Conservation (phyloP, 2,888 invertebrate genomes). For the Synanthedon myopaeformis region DNA sequence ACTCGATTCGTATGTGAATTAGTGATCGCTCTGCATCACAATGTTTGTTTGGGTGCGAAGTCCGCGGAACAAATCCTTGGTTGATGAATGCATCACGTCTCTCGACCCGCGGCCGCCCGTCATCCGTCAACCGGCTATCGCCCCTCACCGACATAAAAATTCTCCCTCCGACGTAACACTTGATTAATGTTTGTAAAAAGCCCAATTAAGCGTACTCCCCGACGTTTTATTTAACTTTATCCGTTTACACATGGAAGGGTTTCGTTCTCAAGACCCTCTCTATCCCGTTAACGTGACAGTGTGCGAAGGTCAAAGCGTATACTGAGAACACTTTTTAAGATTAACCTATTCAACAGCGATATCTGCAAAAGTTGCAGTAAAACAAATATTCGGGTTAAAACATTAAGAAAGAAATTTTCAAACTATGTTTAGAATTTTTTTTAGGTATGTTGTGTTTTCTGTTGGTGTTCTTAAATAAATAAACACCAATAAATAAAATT, state of each 20-base stretch:
- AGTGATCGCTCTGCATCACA: no score
- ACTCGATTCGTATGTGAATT: no score
- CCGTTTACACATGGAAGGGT: conserved; percentile 23
- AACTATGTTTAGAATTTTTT: no score
- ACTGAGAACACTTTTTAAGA: no score
- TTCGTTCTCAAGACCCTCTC: conserved; percentile 10
- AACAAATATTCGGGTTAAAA: no score
- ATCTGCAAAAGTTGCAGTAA: no score
- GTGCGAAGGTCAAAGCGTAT: conserved; percentile 9
- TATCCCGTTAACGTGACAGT: conserved; percentile 18
- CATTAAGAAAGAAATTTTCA: no score
- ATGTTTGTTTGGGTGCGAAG: not conserved
- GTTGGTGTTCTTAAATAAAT: no score
- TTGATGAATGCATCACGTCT: conserved; percentile 43
- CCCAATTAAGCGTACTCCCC: conserved; percentile 58
- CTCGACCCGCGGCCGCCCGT: conserved; percentile 31
- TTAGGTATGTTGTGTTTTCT: no score
- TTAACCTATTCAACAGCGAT: no score
- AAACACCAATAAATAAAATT: no score
- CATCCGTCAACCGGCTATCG: conserved; percentile 51
- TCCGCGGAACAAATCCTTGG: conserved; percentile 13
- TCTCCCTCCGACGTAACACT: conserved; percentile 50
- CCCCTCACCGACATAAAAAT: conserved; percentile 52
- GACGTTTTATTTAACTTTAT: conserved; percentile 50
- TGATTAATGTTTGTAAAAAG: conserved; percentile 67